Evolutionary conservation across 2,113 vertebrate genomes (phyloP).

Genomic region (Scytalopus superciliaris): DNA sequence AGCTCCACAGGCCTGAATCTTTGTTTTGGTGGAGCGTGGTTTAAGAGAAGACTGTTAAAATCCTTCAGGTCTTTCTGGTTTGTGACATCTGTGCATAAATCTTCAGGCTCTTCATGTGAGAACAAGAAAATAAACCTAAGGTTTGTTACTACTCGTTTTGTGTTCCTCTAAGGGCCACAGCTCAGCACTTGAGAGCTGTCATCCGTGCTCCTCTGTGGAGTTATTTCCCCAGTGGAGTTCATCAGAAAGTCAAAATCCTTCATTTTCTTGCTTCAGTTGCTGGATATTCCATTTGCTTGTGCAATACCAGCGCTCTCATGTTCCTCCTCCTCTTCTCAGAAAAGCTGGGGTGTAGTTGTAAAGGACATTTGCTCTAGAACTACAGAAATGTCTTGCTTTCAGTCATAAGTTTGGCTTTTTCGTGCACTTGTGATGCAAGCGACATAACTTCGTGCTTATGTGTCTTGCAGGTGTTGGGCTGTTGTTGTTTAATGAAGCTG

Average conservation of each 20-base stretch:
- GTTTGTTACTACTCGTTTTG: not conserved
- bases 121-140: not conserved
- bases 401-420: not conserved
- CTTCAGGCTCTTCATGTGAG: not conserved
- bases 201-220: rapidly evolving
- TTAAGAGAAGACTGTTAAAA: not conserved
- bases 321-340: not conserved
- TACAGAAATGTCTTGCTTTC: not conserved
- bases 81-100: not conserved
- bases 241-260: not conserved
- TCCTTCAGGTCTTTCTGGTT: not conserved
- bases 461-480: not conserved
- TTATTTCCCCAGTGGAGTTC: not conserved
- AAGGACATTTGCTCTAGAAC: not conserved
- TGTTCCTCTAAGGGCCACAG: not conserved
- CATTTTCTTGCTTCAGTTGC: not conserved
- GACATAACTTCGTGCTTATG: not conserved
- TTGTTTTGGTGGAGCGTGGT: not conserved
- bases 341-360: not conserved
- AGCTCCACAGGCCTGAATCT: not conserved
- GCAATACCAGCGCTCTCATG: not conserved
- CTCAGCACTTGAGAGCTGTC: not conserved
- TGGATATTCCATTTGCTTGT: not conserved
- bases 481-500: not conserved
- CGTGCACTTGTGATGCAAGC: not conserved